phyloP scores from a whole-genome alignment of 1,140 invertebrate genomes.

The Ostrea edulis region DNA sequence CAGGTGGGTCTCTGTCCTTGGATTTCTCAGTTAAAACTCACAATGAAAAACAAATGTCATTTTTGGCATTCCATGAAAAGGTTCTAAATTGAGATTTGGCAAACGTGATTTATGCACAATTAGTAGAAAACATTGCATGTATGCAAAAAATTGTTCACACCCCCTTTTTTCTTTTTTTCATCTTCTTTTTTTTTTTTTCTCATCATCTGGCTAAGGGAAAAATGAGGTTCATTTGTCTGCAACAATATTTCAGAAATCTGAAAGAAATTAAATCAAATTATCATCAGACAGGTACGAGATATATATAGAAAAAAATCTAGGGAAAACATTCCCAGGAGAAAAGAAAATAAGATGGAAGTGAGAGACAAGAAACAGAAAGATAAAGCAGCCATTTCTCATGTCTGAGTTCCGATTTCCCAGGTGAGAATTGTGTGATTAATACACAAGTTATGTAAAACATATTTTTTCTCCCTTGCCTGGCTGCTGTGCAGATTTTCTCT shows the following conservation, averaged over 20 bases:
- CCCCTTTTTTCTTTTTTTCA: neutral
- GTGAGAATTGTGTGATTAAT: constrained; percentile 16
- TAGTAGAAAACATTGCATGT: neutral
- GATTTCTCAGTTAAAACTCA: neutral
- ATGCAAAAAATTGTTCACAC: neutral
- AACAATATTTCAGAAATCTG: neutral
- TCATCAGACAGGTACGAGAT: neutral
- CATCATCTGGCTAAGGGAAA: constrained; percentile 10
- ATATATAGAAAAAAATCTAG: neutral
- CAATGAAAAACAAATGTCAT: constrained; percentile 36
- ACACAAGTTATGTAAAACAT: constrained; percentile 34
- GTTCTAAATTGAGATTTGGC: constrained; percentile 32
- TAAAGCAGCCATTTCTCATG: constrained; percentile 24
- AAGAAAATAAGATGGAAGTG: constrained; percentile 12
- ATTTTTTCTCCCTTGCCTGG: constrained; percentile 11
- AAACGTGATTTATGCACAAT: constrained; percentile 10
- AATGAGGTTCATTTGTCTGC: neutral
- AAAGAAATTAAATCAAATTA: constrained; percentile 32
- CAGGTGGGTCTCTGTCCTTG: neutral
- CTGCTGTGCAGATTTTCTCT: neutral
- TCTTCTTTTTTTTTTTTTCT: neutral
- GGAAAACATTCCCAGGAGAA: constrained; percentile 29
- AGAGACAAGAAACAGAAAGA: constrained; percentile 14
- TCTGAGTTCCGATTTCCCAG: constrained; percentile 13
- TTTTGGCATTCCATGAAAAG: constrained; percentile 37